Base-by-base conservation (phyloP, 1,140 invertebrate species). In the Bemisia tabaci region DNA sequence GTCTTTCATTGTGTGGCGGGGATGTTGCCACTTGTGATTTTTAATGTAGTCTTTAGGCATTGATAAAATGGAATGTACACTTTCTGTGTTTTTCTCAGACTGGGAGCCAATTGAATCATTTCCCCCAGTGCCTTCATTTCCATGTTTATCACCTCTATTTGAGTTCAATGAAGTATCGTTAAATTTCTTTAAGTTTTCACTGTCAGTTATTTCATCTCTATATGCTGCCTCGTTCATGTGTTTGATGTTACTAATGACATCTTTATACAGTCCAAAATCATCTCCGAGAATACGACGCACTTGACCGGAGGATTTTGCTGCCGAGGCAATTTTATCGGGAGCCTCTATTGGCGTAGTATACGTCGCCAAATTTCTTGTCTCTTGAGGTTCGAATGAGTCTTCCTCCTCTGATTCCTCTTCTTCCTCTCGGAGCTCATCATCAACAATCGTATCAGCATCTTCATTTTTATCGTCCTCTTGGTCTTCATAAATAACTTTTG, bases 361-460 rank as follows among this genome's bases (percentile, higher is more conserved):
- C n/a, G 1, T 22, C 24, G 12, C 24, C 27, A 26, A 33, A 33
- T 23, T n/a, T 66, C 59, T 59, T 48, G 21, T 24, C 12, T 27
- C 25, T 27, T 69, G 60, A 62, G 59, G 66, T 64, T 25, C 21
- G 39, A 21, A 27, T 63, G 22, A 23, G 22, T 22, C 22, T 26
- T 67, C 60, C 1, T 59, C 60, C 22, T 27, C 26, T 1, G 39
- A 22, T 5, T 60, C 62, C 59, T 58, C 63, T 26, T 65, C 1
- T 24, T 22, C 27, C 17, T 61, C 22, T 26, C 58, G 62, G 59
- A 67, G 9, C 27, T 67, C 26, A 1, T 60, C 59, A 2, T 59
- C 60, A 26, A 39, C 33, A 60, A 59, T 62, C 65, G 26, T 64
- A 17, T 67, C 22, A 25, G 48, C 63, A 33, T 60, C 65, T 9